Base-by-base conservation (phyloP, 2,888 invertebrate genomes). In the Diplazon laetatorius region DNA sequence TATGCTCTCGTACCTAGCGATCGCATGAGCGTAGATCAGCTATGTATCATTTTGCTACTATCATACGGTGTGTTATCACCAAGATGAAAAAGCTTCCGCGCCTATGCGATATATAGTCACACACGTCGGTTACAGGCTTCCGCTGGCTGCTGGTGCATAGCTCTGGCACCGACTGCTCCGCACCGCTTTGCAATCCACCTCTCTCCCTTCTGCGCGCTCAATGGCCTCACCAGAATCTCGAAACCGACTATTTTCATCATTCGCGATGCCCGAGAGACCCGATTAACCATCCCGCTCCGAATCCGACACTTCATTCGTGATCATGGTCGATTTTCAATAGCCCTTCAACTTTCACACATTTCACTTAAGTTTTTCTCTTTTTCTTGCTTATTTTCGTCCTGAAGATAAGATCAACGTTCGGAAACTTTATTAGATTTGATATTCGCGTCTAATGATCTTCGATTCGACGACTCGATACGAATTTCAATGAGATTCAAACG, bases 121-220 rank as follows among this genome's bases (percentile, higher is more conserved):
- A 66, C 59, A 68, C 81, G 78, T 69, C 81, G 74, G 76, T 75
- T 76, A 65, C 74, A 77, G 69, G 78, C 76, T 82, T 81, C 82
- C 82, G 81, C 69, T 80, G 20, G 65, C 52, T 66, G 76, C 57
- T 57, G 72, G 39, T 50, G 22, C 55, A 25, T 18, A 35, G 37
- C 44, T 37, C 57, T 14, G 39, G 44, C 52, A 59, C 52, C 73
- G 50, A 46, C 72, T 66, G 62, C 65, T 63, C 42, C 42, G 52
- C 65, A 30, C 2, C 30, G 30, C 65, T 63, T 20, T 22, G 55
- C 22, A 18, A 39, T 50, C 18, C 30, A 12, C 50, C 55, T 37
- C 30, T 75, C 25, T 50, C 72, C 46, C 60, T 55, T 76, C 50
- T 44, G 62, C 37, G 62, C 68, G 37, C 66, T 46, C 76, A 37